Evolutionary conservation across 2,888 invertebrate species (phyloP).

Genomic region (Lasius fuliginosus): DNA sequence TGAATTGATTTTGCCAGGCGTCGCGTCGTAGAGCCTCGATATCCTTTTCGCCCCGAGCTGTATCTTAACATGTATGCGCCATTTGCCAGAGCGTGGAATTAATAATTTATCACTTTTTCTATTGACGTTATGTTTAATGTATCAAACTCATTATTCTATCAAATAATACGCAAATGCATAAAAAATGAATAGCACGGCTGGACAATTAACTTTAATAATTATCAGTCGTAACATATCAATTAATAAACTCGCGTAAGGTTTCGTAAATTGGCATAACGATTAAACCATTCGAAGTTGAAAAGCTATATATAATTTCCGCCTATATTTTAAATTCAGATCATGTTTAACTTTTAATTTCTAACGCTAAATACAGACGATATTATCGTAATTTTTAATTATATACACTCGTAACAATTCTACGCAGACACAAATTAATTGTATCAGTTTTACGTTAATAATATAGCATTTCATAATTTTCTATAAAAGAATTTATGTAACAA

Average conservation of each 20-base stretch:
- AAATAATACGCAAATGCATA: neutral
- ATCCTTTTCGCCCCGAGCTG: conserved; percentile 1
- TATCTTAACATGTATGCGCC: conserved; percentile 6
- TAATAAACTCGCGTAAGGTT: conserved; percentile 14
- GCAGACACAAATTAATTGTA: conserved; percentile 14
- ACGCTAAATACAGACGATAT: neutral
- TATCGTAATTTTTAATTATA: conserved; percentile 10
- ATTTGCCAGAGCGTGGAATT: conserved; percentile 8
- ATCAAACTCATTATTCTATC: neutral
- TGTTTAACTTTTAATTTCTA: neutral
- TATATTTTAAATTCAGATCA: conserved; percentile 10
- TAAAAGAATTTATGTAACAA: conserved; percentile 7
- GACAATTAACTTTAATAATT: conserved; percentile 21
- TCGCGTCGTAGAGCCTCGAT: neutral
- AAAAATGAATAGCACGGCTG: neutral
- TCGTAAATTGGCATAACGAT: neutral
- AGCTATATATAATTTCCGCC: conserved; percentile 10
- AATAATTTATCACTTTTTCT: conserved; percentile 24
- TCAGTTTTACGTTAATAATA: neutral
- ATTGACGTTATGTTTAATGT: neutral
- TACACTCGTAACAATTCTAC: neutral
- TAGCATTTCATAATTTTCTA: conserved; percentile 14
- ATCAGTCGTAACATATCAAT: neutral
- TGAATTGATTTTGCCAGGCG: conserved; percentile 84
- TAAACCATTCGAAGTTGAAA: neutral